Percentiles rank a stretch among this genome's conserved stretches.
These are phyloP conservation scores for Syrrhaptes paradoxus DNA, from an alignment of 2,113 vertebrate species.

Conservation along the genomic window DNA sequence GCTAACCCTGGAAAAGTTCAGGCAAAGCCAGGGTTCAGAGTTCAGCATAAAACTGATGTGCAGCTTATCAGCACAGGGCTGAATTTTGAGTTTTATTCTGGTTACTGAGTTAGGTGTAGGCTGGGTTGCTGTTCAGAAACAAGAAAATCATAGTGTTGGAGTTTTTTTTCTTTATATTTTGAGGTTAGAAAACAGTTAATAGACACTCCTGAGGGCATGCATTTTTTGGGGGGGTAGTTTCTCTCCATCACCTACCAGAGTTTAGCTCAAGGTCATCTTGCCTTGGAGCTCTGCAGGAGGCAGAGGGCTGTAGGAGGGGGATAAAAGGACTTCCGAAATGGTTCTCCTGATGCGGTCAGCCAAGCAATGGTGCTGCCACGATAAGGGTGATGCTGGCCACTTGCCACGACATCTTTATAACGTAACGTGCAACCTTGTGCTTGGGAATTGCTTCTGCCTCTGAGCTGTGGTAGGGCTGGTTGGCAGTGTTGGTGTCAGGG, in stretches of 20 bases:
- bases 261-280: conserved; percentile 74
- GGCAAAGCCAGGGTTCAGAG: not conserved
- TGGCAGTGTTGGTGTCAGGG: conserved; percentile 19
- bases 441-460: conserved; percentile 40
- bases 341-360: conserved; percentile 59
- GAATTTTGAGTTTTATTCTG: not conserved
- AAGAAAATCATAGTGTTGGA: not conserved
- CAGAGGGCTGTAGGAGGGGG: conserved; percentile 67
- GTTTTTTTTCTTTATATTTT: not conserved
- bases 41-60: not conserved
- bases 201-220: not conserved
- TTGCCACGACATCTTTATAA: conserved; percentile 61
- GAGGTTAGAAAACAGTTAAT: conserved; percentile 41
- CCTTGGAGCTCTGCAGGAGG: conserved; percentile 70
- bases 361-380: conserved; percentile 43
- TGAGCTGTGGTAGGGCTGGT: conserved; percentile 32
- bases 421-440: conserved; percentile 28
- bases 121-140: not conserved
- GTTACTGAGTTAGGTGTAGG: not conserved
- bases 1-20: conserved; percentile 33
- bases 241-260: conserved; percentile 53
- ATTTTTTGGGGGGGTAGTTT: conserved; percentile 46
- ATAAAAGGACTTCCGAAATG: conserved; percentile 78
- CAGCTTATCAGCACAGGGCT: not conserved
- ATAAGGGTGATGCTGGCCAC: conserved; percentile 63